Conservation (phyloP, 2,888 invertebrate species). For the Dastarcus helophoroides region DNA sequence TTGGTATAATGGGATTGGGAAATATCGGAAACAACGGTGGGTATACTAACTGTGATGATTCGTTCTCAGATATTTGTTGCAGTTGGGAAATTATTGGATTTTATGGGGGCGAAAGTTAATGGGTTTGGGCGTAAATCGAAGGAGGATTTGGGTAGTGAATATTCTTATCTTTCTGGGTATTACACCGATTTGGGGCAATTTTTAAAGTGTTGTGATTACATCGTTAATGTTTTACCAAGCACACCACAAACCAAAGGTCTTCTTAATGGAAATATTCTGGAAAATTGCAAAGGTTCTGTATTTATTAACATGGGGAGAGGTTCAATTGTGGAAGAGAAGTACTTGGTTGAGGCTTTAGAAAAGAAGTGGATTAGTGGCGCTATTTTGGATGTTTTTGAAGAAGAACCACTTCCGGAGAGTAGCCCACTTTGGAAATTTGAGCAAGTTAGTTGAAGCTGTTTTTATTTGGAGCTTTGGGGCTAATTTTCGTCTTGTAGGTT, state of each 20-base stretch:
- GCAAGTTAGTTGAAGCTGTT: slow-evolving; percentile 31
- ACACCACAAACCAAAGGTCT: slow-evolving; percentile 40
- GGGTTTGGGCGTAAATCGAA: slow-evolving; percentile 19
- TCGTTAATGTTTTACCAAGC: slow-evolving; percentile 43
- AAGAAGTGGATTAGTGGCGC: slow-evolving; percentile 43
- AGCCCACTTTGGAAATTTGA: slow-evolving; percentile 42
- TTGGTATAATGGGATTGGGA: slow-evolving; percentile 45
- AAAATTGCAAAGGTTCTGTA: slow-evolving; percentile 36
- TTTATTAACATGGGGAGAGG: slow-evolving; percentile 51
- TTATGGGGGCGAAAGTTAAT: slow-evolving; percentile 34
- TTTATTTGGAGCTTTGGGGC: neutral
- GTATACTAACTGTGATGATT: slow-evolving; percentile 5
- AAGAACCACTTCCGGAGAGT: slow-evolving; percentile 40
- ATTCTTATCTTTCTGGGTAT: slow-evolving; percentile 23
- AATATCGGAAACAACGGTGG: slow-evolving; percentile 41
- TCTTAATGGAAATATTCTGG: slow-evolving; percentile 38
- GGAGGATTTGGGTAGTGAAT: slow-evolving; percentile 13
- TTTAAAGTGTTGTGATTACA: slow-evolving; percentile 41
- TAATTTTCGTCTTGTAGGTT: slow-evolving; percentile 28
- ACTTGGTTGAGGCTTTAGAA: slow-evolving; percentile 40
- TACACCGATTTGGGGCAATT: slow-evolving; percentile 31
- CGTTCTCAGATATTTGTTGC: slow-evolving; percentile 18
- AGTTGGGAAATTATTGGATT: slow-evolving; percentile 39
- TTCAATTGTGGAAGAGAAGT: slow-evolving; percentile 40
- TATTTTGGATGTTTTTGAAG: slow-evolving; percentile 44